Base-by-base conservation (phyloP, 2,797 vertebrate genomes). In the Eleutherodactylus coqui region DNA sequence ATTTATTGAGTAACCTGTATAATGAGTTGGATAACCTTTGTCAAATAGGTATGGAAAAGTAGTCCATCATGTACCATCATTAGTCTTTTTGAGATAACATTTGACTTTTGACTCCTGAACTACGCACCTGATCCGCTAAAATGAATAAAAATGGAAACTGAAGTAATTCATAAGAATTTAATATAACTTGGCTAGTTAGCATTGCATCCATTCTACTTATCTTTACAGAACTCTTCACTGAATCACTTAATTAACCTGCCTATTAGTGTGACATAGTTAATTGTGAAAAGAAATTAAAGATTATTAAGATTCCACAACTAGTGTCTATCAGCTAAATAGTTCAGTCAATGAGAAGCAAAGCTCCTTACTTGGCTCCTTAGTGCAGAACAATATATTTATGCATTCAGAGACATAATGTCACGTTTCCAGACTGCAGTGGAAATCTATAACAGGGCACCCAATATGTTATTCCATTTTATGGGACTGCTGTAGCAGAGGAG, bases 1-100 rank as follows among this genome's bases (percentile, higher is more conserved):
- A 86, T 86, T 86, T 86, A 81, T 75, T 75, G 67, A 85, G 67
- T 75, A 85, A 80, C 84, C 77, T 73, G 53, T 75, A 80, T 80
- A 85, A 85, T 85, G 77, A 80, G 69, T 80, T 80, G 38, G 67
- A 75, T 85, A 78, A 43, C 76, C 84, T 85, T 79, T 85, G 76
- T 79, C 64, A 79, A 70, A 58, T 41, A 58, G 36, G 76, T 79
- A 69, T 78, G 75, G 47, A 55, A 73, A 72, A 78, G 64, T 47
- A 85, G 77, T 85, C 75, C 47, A 70, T 51, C 75, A 73, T 75
- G 41, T 27, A 45, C 69, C 69, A 83, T 83, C 69, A 75, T 83
- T 83, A 83, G 81, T 55, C 69, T 53, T 83, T 83, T 60, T 19
- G 38, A 53, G 67, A 83, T 83, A 72, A 55, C 69, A 43, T 29